Evolutionary conservation across 2,888 invertebrate genomes (phyloP), one percentile per base, ranked within the genome.

Genomic region (Hyposoter dolosus): DNA sequence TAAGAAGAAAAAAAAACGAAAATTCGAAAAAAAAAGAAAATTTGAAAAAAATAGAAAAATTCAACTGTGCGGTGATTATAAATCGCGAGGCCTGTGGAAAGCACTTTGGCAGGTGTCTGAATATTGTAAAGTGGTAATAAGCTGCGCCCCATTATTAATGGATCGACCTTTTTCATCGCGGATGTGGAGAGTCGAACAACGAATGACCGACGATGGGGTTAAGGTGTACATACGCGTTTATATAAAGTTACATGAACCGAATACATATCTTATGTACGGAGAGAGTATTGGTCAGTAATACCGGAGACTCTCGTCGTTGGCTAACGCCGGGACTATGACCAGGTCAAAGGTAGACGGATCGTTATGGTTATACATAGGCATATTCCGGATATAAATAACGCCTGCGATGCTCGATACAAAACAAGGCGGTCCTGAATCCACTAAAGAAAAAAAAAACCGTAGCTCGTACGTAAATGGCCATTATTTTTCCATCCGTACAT

Each of bases 331-430:
- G 32, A 32, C 81, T 81, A 40, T 40, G 81, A 81, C 83, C 86
- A 65, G 86, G 86, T 83, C 83, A 86, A 81, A 86, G 83, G 86
- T 86, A 86, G 83, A 86, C 83, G 81, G 83, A 83, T 86, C 86
- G 86, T 86, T 83, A 80, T 77, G 75, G 66, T 81, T 86, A 86
- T 86, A 86, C 72, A 86, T 83, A 83, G 83, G 45, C 74, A 81
- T 60, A 78, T 45, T 45, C 60, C 50, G 68, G 43, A 53, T 72
- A 77, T 74, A 86, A 83, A 81, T 86, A 86, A 77, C 77, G 15
- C 10, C 10, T 35, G 71, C 80, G 76, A 83, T 85, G 66, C 32
- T 69, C 82, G 65, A 35, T 76, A 76, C 56, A 71, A 40, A 40
- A 71, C 69, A 23, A 69, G 45, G 47, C 63, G 60, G 50, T 28